These are phyloP conservation scores for Ictalurus furcatus DNA, from an alignment of 2,113 vertebrate genomes.

Conservation along the genomic window DNA sequence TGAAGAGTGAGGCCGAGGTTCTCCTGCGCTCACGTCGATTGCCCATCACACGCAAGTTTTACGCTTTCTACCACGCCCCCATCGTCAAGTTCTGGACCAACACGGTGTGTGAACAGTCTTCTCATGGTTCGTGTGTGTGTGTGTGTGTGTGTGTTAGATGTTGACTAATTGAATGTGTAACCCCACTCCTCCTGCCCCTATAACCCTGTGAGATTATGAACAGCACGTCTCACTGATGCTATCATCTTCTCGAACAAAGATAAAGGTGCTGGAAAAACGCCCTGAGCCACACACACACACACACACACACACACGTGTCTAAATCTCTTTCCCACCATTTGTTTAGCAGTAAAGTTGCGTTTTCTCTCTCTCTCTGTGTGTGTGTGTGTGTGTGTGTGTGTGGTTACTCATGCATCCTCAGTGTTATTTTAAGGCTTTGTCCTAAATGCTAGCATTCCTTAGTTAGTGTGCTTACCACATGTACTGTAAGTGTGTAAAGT, in stretches of 20 bases:
- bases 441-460: background rate
- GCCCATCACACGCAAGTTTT: constrained; percentile 93
- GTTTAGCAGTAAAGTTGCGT: background rate
- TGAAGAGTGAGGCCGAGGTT: constrained; percentile 86
- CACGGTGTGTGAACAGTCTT: constrained; percentile 75
- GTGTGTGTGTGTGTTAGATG: constrained; percentile 17
- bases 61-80: constrained; percentile 96
- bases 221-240: constrained; percentile 21
- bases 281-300: background rate
- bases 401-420: background rate
- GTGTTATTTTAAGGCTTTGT: background rate
- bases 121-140: background rate
- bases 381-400: background rate
- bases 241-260: background rate
- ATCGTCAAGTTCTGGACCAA: constrained; percentile 99
- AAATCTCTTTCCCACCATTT: constrained; percentile 11
- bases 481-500: background rate
- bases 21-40: constrained; percentile 86
- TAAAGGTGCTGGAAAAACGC: constrained; percentile 9
- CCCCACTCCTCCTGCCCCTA: background rate
- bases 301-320: background rate
- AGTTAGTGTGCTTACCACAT: background rate
- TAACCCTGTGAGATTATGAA: background rate
- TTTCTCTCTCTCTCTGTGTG: background rate
- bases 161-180: constrained; percentile 9